phyloP scores from a whole-genome alignment of 2,888 invertebrate genomes.

The Drosophila prostipennis region DNA sequence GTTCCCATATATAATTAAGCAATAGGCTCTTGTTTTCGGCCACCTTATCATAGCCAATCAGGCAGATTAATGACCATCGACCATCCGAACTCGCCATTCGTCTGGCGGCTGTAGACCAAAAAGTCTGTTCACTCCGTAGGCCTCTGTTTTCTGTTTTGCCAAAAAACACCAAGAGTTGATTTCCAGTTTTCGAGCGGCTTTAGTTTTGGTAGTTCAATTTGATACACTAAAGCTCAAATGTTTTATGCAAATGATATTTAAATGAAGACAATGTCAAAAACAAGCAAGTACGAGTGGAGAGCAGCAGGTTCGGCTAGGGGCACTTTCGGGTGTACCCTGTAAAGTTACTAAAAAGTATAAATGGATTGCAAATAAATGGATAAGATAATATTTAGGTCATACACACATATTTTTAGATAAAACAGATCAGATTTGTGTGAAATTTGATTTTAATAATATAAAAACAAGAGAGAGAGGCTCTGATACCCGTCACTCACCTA shows the following conservation, averaged over 20 bases:
- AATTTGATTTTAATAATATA: too few species aligned
- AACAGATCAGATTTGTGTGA: too few species aligned
- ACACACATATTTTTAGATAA: too few species aligned
- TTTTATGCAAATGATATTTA: constrained; percentile 76
- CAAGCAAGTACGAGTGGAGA: constrained; percentile 51
- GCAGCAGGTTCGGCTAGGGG: neutral
- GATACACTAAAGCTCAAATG: constrained; percentile 64
- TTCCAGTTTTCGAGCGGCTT: constrained; percentile 38
- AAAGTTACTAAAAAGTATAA: too few species aligned
- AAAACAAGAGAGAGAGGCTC: too few species aligned
- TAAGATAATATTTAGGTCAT: too few species aligned
- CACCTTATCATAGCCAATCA: constrained; percentile 70
- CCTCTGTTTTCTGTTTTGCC: constrained; percentile 15
- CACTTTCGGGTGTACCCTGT: constrained; percentile 15
- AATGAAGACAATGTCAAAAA: constrained; percentile 61
- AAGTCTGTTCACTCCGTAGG: constrained; percentile 21
- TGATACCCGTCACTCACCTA: too few species aligned
- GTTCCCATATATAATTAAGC: constrained; percentile 29
- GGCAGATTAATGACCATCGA: constrained; percentile 55
- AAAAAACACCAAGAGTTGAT: constrained; percentile 6
- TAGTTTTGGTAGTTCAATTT: constrained; percentile 58
- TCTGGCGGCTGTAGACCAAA: constrained; percentile 16
- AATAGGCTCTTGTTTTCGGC: constrained; percentile 20
- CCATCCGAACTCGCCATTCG: constrained; percentile 45
- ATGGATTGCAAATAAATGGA: too few species aligned